These are phyloP conservation scores for Andricus curvator DNA, from an alignment of 2,888 invertebrate genomes.

Conservation along the genomic window DNA sequence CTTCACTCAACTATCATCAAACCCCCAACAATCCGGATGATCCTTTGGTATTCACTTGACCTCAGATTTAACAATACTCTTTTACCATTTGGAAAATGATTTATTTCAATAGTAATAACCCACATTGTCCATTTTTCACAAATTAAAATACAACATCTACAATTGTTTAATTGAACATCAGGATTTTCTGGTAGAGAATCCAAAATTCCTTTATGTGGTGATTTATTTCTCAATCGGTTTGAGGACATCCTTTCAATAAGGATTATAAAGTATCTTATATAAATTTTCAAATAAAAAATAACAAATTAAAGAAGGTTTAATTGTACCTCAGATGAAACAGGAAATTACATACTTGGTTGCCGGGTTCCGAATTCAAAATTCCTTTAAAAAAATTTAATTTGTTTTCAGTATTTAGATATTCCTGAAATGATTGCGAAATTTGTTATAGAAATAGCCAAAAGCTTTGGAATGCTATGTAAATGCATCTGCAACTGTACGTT, in stretches of 20 bases:
- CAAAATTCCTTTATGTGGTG: background rate
- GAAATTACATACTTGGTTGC: no score
- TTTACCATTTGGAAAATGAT: background rate
- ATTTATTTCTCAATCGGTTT: background rate
- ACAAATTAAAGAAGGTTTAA: background rate
- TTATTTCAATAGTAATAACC: background rate
- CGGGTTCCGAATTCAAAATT: no score
- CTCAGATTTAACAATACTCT: background rate
- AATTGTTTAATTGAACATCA: background rate
- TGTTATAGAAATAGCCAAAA: no score
- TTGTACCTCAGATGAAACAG: background rate
- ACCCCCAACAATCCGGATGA: background rate
- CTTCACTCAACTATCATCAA: constrained; percentile 4
- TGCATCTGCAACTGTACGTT: background rate
- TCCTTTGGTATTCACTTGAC: background rate
- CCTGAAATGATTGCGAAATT: no score
- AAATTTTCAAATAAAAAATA: no score
- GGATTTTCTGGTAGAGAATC: background rate
- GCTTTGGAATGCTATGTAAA: background rate
- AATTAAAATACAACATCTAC: background rate
- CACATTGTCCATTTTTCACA: background rate
- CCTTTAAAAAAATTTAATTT: no score
- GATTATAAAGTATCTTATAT: background rate
- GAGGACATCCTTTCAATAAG: background rate
- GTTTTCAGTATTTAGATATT: no score